Percentiles rank a stretch among this genome's conserved stretches.
Conservation (phyloP, 2,797 vertebrate species). For the Rhodeus uyekii region DNA sequence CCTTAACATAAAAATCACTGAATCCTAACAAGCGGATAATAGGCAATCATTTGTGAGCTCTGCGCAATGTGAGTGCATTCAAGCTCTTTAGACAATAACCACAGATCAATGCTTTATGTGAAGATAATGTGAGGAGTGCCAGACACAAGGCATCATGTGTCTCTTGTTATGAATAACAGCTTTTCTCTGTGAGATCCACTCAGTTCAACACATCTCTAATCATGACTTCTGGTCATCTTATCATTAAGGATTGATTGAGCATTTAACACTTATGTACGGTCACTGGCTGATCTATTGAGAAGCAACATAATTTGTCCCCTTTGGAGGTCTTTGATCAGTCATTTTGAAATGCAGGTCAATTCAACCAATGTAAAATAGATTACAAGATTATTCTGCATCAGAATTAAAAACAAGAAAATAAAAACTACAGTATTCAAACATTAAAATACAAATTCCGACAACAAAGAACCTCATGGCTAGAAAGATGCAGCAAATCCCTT, state of each 20-base stretch:
- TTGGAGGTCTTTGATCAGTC: not conserved
- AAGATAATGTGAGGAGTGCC: slow-evolving; percentile 48
- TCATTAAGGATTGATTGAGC: not conserved
- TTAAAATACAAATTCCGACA: not conserved
- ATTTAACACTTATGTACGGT: not conserved
- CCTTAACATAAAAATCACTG: not conserved
- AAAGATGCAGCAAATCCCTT: not conserved
- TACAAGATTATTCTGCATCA: not conserved
- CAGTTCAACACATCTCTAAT: slow-evolving; percentile 26
- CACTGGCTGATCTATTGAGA: not conserved
- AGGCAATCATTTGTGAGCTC: not conserved
- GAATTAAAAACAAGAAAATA: not conserved
- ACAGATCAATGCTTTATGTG: slow-evolving; percentile 61
- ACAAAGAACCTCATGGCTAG: not conserved
- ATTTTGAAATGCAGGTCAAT: not conserved
- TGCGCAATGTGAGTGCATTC: slow-evolving; percentile 20
- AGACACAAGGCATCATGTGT: slow-evolving; percentile 27
- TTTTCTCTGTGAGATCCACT: slow-evolving; percentile 20
- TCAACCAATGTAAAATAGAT: not conserved
- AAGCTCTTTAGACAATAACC: slow-evolving; percentile 57
- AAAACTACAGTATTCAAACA: not conserved
- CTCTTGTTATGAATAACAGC: slow-evolving; percentile 34
- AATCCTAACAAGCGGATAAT: slow-evolving; percentile 22
- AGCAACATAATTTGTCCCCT: not conserved
- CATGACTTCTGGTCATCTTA: slow-evolving; percentile 31